Evolutionary conservation across 2,797 vertebrate genomes (phyloP).

Genomic region (Myotis daubentonii): DNA sequence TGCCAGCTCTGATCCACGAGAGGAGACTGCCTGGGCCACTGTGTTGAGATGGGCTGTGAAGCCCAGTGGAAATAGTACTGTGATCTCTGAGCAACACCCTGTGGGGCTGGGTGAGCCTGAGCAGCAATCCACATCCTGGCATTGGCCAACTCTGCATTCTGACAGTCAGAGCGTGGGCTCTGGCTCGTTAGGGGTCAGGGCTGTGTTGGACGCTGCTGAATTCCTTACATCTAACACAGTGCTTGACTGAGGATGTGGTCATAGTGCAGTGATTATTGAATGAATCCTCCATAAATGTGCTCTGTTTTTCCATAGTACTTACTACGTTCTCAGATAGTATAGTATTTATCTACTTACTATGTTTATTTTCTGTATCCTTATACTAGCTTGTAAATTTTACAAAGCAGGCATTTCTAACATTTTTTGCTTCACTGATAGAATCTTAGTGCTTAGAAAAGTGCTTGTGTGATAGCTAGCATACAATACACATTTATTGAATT

Average conservation of each 20-base stretch:
- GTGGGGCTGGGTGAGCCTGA: not conserved
- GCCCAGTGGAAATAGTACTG: fast-evolving
- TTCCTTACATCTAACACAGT: not conserved
- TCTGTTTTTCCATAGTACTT: not conserved
- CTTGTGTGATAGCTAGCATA: not conserved
- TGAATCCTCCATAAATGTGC: not conserved
- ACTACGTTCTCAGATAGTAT: not conserved
- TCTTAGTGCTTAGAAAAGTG: not conserved
- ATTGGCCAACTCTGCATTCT: not conserved
- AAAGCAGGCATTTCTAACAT: not conserved
- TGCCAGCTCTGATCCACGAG: not conserved
- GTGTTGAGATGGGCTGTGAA: not conserved
- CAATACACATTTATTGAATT: not conserved
- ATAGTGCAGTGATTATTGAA: not conserved
- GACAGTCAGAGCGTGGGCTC: no score
- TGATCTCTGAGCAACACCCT: not conserved
- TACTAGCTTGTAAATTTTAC: not conserved
- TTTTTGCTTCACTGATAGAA: not conserved
- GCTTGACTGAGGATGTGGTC: not conserved
- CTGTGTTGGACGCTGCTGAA: not conserved
- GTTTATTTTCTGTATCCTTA: not conserved
- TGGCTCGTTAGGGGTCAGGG: not conserved
- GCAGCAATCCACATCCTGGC: fast-evolving
- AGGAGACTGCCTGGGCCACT: not conserved
- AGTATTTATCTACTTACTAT: not conserved